phyloP scores from a whole-genome alignment of 1,140 invertebrate genomes.

The Araneus ventricosus region DNA sequence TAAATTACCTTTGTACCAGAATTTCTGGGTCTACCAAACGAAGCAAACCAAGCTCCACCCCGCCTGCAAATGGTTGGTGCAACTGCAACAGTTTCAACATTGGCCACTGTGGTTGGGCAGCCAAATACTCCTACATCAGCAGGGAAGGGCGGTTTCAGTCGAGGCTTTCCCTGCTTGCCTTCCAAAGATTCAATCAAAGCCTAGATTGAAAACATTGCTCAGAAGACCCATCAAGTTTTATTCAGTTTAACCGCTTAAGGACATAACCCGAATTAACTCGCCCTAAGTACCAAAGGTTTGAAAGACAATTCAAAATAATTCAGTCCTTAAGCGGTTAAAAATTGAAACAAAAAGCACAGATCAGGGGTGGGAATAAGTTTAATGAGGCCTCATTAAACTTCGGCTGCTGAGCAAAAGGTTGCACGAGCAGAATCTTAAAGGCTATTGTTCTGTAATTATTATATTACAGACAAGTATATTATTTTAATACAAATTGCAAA shows the following conservation, averaged over 20 bases:
- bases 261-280: too few species aligned
- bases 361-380: too few species aligned
- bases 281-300: too few species aligned
- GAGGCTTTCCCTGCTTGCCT: conserved; percentile 98
- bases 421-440: too few species aligned
- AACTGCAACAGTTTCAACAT: conserved; percentile 99
- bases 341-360: too few species aligned
- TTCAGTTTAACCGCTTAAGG: not conserved
- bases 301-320: too few species aligned
- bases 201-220: conserved; percentile 76
- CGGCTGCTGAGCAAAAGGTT: too few species aligned
- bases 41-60: conserved; percentile 96
- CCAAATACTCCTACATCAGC: conserved; percentile 99
- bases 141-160: conserved; percentile 99
- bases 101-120: conserved; percentile 98
- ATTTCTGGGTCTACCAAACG: conserved; percentile 96
- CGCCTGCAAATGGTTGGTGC: conserved; percentile 97
- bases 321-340: too few species aligned
- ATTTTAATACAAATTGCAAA: too few species aligned
- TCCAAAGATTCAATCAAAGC: conserved; percentile 99
- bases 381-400: too few species aligned
- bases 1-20: conserved; percentile 91
- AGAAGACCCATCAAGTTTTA: not conserved
- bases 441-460: too few species aligned
- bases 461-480: too few species aligned